These are phyloP conservation scores for Argentina silus DNA, from an alignment of 2,797 vertebrate genomes.

Conservation along the genomic window DNA sequence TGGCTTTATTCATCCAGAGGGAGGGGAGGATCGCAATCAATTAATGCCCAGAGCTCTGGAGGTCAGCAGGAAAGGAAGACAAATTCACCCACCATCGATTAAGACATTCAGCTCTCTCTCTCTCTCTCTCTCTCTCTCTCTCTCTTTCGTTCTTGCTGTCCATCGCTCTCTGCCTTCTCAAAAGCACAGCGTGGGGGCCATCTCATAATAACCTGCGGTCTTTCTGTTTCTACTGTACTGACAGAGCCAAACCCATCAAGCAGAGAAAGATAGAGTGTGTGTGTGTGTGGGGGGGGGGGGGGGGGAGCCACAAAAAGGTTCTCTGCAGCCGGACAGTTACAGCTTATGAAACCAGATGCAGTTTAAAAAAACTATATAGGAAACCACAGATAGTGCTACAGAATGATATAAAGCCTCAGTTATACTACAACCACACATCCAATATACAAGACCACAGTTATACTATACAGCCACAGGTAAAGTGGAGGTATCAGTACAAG, in stretches of 20 bases:
- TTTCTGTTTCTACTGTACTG: slow-evolving; percentile 14
- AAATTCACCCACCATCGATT: slow-evolving; percentile 69
- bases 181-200: slow-evolving; percentile 21
- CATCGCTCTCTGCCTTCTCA: slow-evolving; percentile 29
- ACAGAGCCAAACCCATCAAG: slow-evolving; percentile 36
- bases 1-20: slow-evolving; percentile 52
- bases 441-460: too few species aligned
- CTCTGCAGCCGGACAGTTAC: background rate
- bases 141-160: background rate
- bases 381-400: too few species aligned
- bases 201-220: slow-evolving; percentile 19
- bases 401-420: too few species aligned
- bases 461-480: slow-evolving; percentile 16
- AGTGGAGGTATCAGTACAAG: background rate
- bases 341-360: too few species aligned
- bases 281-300: too few species aligned
- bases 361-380: too few species aligned
- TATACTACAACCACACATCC: too few species aligned
- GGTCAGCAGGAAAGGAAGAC: slow-evolving; percentile 65
- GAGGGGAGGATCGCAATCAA: slow-evolving; percentile 71
- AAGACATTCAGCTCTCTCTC: slow-evolving; percentile 41
- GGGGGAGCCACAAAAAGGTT: slow-evolving; percentile 18
- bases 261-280: slow-evolving; percentile 4
- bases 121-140: slow-evolving; percentile 23
- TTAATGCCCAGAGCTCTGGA: slow-evolving; percentile 75